Evolutionary conservation across 2,797 vertebrate genomes (phyloP).

Genomic region (Poecilia gillii): DNA sequence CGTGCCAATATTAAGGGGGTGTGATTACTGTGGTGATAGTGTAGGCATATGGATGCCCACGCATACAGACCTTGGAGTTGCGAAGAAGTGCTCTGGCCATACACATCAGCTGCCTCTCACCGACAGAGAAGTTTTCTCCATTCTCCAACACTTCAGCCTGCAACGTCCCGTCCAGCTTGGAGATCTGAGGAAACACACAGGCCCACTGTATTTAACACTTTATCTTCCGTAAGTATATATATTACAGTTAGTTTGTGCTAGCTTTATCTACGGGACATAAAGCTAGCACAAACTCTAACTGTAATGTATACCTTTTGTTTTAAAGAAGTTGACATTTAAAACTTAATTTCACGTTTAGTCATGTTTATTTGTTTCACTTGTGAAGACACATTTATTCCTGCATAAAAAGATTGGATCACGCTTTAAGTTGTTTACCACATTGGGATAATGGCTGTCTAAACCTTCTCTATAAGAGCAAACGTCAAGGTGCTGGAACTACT

Average conservation of each 20-base stretch:
- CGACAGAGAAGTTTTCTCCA: constrained; percentile 90
- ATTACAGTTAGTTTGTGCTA: too few species aligned
- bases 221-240: too few species aligned
- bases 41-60: background rate
- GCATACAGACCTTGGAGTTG: constrained; percentile 81
- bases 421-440: background rate
- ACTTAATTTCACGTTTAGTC: background rate
- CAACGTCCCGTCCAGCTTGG: constrained; percentile 78
- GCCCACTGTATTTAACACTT: background rate
- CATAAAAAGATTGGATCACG: background rate
- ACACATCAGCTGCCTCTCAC: constrained; percentile 85
- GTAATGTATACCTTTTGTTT: background rate
- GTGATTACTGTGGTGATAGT: background rate
- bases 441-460: background rate
- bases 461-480: background rate
- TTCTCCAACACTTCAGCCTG: constrained; percentile 81
- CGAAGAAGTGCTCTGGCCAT: constrained; percentile 85
- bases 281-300: background rate
- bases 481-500: background rate
- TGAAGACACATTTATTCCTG: background rate
- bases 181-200: constrained; percentile 74
- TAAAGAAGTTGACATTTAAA: background rate
- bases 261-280: background rate
- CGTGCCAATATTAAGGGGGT: background rate
- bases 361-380: background rate